phyloP scores from a whole-genome alignment of 2,113 vertebrate genomes.

The Numenius arquata region DNA sequence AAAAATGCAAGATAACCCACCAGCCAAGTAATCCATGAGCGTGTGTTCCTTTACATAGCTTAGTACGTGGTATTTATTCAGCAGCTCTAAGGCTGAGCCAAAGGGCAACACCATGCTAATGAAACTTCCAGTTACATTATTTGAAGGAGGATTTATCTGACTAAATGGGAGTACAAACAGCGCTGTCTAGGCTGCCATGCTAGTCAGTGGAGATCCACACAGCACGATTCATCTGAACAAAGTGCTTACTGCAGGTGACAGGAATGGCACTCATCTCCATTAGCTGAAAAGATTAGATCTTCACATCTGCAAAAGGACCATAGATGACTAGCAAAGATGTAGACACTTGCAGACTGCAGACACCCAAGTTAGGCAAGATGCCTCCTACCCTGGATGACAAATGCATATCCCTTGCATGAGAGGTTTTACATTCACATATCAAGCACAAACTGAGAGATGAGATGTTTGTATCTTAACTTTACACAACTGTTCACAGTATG shows the following conservation, averaged over 20 bases:
- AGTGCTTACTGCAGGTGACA: not conserved
- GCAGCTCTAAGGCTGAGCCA: not conserved
- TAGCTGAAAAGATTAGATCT: not conserved
- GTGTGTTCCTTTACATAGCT: not conserved
- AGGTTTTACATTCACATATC: not conserved
- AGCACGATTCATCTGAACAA: not conserved
- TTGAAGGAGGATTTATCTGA: not conserved
- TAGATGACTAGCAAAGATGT: not conserved
- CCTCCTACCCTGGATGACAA: not conserved
- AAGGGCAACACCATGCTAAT: not conserved
- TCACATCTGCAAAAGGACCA: accelerated
- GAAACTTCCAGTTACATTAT: not conserved
- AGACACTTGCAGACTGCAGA: not conserved
- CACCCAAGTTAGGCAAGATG: accelerated
- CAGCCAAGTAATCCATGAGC: not conserved
- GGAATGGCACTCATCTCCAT: not conserved
- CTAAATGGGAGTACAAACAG: not conserved
- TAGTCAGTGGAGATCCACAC: not conserved
- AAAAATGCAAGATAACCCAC: not conserved
- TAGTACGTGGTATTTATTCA: not conserved
- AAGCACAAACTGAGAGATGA: not conserved
- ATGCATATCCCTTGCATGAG: accelerated
- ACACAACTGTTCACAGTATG: not conserved
- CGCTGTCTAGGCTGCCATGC: not conserved
- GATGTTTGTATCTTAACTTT: not conserved